Evolutionary conservation across 2,113 vertebrate species (phyloP).

Genomic region (Dromiciops gliroides): DNA sequence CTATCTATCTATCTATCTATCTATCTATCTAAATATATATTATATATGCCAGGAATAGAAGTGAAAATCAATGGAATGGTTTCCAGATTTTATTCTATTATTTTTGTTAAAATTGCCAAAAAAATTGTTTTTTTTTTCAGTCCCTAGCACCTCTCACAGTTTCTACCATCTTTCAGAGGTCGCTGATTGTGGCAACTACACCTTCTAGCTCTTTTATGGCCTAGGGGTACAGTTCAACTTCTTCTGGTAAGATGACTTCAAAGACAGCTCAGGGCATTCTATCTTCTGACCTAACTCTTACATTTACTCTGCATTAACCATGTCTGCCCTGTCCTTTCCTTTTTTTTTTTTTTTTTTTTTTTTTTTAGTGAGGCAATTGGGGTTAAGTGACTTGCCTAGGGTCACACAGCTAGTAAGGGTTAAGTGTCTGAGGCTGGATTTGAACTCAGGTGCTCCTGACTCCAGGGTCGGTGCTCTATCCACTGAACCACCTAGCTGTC

Average conservation of each 20-base stretch:
- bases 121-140: background rate
- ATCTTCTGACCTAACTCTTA: background rate
- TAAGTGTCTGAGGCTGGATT: no score
- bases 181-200: background rate
- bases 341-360: no score
- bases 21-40: background rate
- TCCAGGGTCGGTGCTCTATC: no score
- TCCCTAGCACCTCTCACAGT: background rate
- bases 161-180: background rate
- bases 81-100: background rate
- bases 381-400: no score
- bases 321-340: background rate
- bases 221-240: no score
- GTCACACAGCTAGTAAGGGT: no score
- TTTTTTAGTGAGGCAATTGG: no score
- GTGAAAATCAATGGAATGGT: background rate
- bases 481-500: no score
- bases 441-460: no score
- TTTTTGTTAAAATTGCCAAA: background rate
- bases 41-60: background rate
- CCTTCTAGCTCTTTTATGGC: background rate
- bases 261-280: background rate
- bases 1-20: background rate
- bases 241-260: background rate
- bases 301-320: background rate